Conservation (phyloP, 2,888 invertebrate species). For the Thereva unica region DNA sequence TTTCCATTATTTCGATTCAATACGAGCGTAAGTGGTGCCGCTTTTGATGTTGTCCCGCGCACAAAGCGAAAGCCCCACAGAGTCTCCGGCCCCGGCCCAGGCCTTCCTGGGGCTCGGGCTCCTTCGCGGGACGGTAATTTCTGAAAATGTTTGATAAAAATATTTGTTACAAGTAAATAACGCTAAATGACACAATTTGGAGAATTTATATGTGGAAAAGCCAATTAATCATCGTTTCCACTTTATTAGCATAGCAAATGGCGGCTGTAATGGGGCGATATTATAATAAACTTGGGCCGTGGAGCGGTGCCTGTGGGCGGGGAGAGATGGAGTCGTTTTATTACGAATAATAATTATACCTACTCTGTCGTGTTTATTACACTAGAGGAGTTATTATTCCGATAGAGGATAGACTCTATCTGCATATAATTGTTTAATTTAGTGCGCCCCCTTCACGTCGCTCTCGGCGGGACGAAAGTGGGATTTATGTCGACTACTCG, state of each 20-base stretch:
- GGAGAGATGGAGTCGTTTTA: no score
- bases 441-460: no score
- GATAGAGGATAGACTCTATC: no score
- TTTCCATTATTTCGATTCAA: slow-evolving; percentile 30
- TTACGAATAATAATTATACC: no score
- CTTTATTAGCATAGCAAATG: slow-evolving; percentile 35
- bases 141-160: slow-evolving; percentile 30
- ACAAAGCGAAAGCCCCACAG: slow-evolving; percentile 1
- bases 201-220: slow-evolving; percentile 33
- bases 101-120: no score
- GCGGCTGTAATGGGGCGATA: slow-evolving; percentile 18
- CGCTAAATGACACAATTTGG: slow-evolving; percentile 32
- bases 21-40: slow-evolving; percentile 33
- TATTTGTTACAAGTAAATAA: slow-evolving; percentile 31
- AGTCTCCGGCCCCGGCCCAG: neutral
- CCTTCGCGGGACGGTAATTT: slow-evolving; percentile 14
- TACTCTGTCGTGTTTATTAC: no score
- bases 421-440: no score
- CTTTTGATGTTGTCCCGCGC: slow-evolving; percentile 28
- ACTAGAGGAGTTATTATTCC: no score
- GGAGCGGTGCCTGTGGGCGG: no score
- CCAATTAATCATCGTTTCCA: slow-evolving; percentile 35
- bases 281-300: neutral
- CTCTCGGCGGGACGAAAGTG: no score
- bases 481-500: no score